Evolutionary conservation across 1,140 invertebrate species (phyloP).

Genomic region (Holotrichia oblita): DNA sequence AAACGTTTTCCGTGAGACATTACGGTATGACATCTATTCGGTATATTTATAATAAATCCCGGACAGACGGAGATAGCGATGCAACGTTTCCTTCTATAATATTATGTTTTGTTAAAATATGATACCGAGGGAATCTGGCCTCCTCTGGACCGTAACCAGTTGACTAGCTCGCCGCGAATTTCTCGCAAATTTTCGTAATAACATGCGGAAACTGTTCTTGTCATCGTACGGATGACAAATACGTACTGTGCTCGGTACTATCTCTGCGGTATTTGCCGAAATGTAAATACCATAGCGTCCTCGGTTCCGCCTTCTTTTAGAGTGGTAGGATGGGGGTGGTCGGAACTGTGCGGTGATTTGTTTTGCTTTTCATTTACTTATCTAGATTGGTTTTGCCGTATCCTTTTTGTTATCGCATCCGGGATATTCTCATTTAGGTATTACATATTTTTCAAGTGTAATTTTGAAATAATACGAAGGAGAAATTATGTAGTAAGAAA

Average conservation of each 20-base stretch:
- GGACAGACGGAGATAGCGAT: background rate
- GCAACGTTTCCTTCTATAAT: background rate
- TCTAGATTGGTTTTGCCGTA: background rate
- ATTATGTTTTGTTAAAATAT: background rate
- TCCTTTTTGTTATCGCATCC: background rate
- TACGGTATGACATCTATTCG: no score
- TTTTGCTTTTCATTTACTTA: conserved; percentile 14
- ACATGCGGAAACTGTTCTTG: conserved; percentile 11
- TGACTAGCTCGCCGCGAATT: background rate
- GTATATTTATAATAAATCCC: background rate
- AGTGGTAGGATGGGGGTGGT: background rate
- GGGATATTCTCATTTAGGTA: background rate
- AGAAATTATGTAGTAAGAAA: background rate
- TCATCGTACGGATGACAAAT: background rate
- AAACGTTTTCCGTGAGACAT: no score
- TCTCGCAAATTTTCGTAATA: conserved; percentile 12
- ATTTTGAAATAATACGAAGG: background rate
- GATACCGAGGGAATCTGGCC: background rate
- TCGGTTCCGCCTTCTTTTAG: background rate
- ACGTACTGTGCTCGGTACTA: background rate
- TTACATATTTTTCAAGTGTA: background rate
- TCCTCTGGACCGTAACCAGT: background rate
- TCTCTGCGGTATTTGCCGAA: background rate
- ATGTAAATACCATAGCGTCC: background rate
- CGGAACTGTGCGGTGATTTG: no score